Percentiles rank a stretch among this genome's conserved stretches.
phyloP scores from a whole-genome alignment of 2,888 invertebrate species.

The Leptopilina myrica region DNA sequence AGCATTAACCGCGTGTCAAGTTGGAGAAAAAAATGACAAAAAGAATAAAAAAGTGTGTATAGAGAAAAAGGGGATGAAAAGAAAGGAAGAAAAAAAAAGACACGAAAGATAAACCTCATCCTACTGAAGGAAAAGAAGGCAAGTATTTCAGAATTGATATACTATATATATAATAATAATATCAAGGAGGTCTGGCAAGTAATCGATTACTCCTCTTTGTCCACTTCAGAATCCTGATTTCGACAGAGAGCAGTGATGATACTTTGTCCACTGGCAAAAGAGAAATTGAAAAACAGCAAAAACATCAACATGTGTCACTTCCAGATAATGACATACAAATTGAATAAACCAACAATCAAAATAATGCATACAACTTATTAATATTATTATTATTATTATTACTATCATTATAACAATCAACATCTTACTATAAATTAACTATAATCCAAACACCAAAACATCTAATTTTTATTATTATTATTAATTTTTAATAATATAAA shows the following conservation, averaged over 20 bases:
- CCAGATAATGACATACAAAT: neutral
- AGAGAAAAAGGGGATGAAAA: neutral
- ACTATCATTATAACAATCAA: no score
- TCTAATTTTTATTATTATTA: no score
- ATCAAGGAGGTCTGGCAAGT: slow-evolving; percentile 8
- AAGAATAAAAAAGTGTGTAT: neutral
- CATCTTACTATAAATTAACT: no score
- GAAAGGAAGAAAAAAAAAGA: neutral
- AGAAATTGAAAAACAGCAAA: slow-evolving; percentile 22
- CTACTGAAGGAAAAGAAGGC: neutral
- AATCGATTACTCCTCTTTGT: slow-evolving; percentile 29
- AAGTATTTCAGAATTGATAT: slow-evolving; percentile 16
- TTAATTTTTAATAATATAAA: no score
- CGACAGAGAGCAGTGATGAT: slow-evolving; percentile 29
- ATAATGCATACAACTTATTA: neutral
- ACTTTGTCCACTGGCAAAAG: slow-evolving; percentile 3
- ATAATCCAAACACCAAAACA: no score
- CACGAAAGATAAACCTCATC: neutral
- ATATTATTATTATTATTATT: no score
- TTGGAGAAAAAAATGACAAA: slow-evolving; percentile 32
- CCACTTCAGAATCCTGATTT: slow-evolving; percentile 26
- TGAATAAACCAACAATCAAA: neutral
- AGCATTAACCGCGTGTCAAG: slow-evolving; percentile 28
- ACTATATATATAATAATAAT: no score
- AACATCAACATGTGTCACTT: neutral